Percentiles rank a stretch among this genome's conserved stretches.
These are phyloP conservation scores for Serrognathus titanus DNA, from an alignment of 2,888 invertebrate genomes.

Conservation along the genomic window DNA sequence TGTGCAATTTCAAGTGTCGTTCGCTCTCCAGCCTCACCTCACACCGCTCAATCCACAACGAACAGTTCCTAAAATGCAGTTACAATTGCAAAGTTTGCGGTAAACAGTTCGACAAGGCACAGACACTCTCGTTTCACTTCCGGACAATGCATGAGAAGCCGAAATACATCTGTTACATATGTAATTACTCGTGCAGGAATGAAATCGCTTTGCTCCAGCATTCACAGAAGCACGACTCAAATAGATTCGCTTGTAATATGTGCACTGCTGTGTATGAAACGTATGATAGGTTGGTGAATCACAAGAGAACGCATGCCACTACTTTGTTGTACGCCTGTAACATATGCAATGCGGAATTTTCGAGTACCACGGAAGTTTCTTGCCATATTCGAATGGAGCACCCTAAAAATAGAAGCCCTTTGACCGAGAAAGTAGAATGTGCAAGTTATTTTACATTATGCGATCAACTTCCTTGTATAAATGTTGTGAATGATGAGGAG, in stretches of 20 bases:
- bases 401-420: constrained; percentile 17
- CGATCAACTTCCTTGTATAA: neutral
- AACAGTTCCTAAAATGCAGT: constrained; percentile 16
- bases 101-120: constrained; percentile 20
- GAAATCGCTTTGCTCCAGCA: constrained; percentile 24
- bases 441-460: neutral
- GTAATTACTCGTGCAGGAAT: constrained; percentile 24
- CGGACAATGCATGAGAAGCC: constrained; percentile 19
- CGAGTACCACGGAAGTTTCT: constrained; percentile 37
- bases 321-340: constrained; percentile 40
- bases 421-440: constrained; percentile 6
- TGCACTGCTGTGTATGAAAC: constrained; percentile 26
- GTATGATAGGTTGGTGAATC: constrained; percentile 31
- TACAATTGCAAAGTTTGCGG: constrained; percentile 24
- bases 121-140: constrained; percentile 23
- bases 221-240: constrained; percentile 26
- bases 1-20: constrained; percentile 19
- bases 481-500: neutral
- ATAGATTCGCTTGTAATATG: constrained; percentile 24
- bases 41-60: constrained; percentile 17
- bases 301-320: constrained; percentile 31
- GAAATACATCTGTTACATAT: constrained; percentile 25
- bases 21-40: constrained; percentile 15
- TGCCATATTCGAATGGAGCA: constrained; percentile 36
- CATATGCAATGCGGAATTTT: constrained; percentile 40